phyloP scores from a whole-genome alignment of 2,888 invertebrate genomes.

The Hemistola chrysoprasaria region DNA sequence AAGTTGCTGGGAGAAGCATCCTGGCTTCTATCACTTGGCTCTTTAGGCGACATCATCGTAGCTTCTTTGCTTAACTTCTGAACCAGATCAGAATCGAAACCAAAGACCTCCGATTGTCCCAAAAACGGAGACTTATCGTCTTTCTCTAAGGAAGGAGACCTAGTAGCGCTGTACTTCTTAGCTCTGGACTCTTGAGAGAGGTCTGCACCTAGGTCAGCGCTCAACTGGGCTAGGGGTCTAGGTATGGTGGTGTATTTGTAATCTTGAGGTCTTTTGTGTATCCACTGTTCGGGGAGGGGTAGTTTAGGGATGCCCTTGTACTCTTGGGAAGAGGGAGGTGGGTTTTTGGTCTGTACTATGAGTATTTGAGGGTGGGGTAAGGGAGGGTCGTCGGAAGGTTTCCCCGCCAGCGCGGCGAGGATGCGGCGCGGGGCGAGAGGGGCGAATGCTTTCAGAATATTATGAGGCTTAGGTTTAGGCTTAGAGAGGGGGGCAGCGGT shows the following conservation, averaged over 20 bases:
- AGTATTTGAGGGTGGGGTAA: constrained; percentile 41
- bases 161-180: constrained; percentile 69
- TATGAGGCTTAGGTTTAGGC: constrained; percentile 23
- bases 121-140: constrained; percentile 76
- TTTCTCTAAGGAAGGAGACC: constrained; percentile 76
- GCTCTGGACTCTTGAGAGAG: constrained; percentile 55
- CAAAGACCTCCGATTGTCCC: constrained; percentile 63
- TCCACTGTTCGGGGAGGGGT: constrained; percentile 72
- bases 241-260: constrained; percentile 68
- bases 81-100: constrained; percentile 59
- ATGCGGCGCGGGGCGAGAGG: constrained; percentile 33
- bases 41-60: constrained; percentile 45
- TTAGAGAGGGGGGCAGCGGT: constrained; percentile 33
- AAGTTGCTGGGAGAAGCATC: constrained; percentile 60
- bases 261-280: constrained; percentile 64
- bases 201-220: constrained; percentile 58
- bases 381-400: constrained; percentile 36
- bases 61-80: constrained; percentile 46
- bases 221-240: constrained; percentile 61
- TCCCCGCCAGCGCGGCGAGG: constrained; percentile 35
- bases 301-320: constrained; percentile 54
- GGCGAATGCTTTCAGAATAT: constrained; percentile 13
- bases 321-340: constrained; percentile 28
- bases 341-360: constrained; percentile 34
- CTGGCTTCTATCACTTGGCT: constrained; percentile 37